These are phyloP conservation scores for Datnioides undecimradiatus DNA, from an alignment of 2,113 vertebrate species.

Conservation along the genomic window DNA sequence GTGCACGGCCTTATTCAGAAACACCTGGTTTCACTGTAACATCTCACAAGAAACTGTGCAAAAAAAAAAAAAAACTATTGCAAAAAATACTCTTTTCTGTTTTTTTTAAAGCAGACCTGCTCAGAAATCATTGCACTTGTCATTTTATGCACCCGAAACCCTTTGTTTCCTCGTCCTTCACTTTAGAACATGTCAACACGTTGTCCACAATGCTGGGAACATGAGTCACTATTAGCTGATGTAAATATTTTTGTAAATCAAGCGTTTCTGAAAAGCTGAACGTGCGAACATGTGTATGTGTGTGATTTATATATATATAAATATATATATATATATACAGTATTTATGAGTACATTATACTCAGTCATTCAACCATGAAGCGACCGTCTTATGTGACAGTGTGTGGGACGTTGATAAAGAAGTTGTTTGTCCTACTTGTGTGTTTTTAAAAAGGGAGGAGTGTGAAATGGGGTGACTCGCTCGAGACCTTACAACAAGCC, in stretches of 20 bases:
- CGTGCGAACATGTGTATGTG: background rate
- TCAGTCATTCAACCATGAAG: constrained; percentile 29
- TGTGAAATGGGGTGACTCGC: background rate
- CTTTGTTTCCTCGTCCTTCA: background rate
- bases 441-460: constrained; percentile 23
- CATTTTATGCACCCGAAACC: background rate
- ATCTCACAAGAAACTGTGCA: background rate
- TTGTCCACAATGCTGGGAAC: constrained; percentile 74
- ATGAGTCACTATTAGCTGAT: constrained; percentile 52
- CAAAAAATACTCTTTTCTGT: background rate
- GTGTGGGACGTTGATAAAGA: constrained; percentile 18
- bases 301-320: constrained; percentile 59
- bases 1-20: constrained; percentile 26
- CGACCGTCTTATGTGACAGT: constrained; percentile 33
- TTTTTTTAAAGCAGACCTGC: background rate
- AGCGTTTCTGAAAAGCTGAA: constrained; percentile 36
- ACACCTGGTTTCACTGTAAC: background rate
- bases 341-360: constrained; percentile 64
- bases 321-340: too few relatives aligned
- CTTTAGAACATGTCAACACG: background rate
- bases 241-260: constrained; percentile 69
- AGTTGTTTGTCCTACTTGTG: constrained; percentile 28
- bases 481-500: constrained; percentile 14
- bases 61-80: background rate
- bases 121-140: background rate